Evolutionary conservation across 2,113 vertebrate genomes (phyloP), one percentile per base, ranked within the genome.

Genomic region (Uropsilus gracilis): DNA sequence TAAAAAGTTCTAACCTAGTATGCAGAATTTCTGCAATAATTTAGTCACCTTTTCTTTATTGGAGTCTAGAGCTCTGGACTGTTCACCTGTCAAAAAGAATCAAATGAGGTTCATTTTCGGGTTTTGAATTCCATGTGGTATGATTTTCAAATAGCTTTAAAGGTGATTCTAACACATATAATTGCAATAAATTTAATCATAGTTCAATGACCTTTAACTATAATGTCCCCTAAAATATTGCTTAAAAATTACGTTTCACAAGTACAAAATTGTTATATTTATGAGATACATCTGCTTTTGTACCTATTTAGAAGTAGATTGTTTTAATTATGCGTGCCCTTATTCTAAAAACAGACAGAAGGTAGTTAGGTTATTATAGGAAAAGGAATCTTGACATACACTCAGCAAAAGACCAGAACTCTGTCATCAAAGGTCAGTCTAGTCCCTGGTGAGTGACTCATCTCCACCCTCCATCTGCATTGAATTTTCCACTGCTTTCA

Each of bases 91-190:
- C 20, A 86, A 71, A 83, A 37, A 63, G 30, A 94, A 82, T 28
- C 55, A 87, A 32, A 10, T 73, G 34, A 48, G n/a, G 24, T 22
- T 85, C 44, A 32, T 50, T 26, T n/a, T 81, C 8, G 14, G 66
- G 2, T 77, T 86, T 66, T 82, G n/a, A 64, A 66, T 92, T 90
- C 30, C 30, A 87, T 69, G 32, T 16, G 44, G 5, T 57, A 13
- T 17, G 30, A 66, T 86, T 92, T 90, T 73, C 34, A 61, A 90
- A 84, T 87, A 86, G 10, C 48, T 89, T 55, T 71, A 10, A 86
- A 86, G 37, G 39, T 77, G 53, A 83, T 83, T 57, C 18, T 10
- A 71, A 53, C 20, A 76, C 12, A 90, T 13, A 82, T 16, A 75
- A 18, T 13, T 91, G 2, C 6, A 86, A 66, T 64, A 75, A 66